These are phyloP conservation scores for Diadema setosum DNA, from an alignment of 35 echinoderm and acorn worm species.

Conservation along the genomic window DNA sequence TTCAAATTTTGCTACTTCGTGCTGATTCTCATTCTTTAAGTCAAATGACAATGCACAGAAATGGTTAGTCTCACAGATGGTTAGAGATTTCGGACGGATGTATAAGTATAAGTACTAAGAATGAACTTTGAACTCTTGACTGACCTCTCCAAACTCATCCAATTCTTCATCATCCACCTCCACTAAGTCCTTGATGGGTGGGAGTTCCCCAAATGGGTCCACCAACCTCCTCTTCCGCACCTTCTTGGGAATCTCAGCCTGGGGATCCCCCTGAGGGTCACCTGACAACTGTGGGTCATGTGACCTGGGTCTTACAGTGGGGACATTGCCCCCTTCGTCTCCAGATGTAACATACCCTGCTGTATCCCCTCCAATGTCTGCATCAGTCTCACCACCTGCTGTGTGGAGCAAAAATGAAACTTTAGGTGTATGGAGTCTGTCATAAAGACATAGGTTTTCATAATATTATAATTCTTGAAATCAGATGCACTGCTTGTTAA, in stretches of 20 bases:
- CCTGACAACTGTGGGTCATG: background rate
- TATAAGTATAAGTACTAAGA: too few relatives aligned
- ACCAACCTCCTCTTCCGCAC: slow-evolving; percentile 9
- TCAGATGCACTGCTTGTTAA: background rate
- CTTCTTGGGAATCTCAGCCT: background rate
- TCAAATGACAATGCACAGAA: too few relatives aligned
- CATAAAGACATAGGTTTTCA: background rate
- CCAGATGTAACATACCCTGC: background rate
- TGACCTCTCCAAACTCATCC: slow-evolving; percentile 8
- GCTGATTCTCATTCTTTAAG: too few relatives aligned
- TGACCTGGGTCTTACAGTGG: background rate
- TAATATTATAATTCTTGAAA: background rate
- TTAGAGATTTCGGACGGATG: too few relatives aligned
- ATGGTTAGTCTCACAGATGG: too few relatives aligned
- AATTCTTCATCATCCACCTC: background rate
- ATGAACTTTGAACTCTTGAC: slow-evolving; percentile 25
- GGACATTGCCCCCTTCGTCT: background rate
- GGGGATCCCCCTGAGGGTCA: background rate
- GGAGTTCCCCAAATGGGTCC: slow-evolving; percentile 50
- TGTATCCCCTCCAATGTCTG: background rate
- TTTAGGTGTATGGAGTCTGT: background rate
- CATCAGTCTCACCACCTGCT: background rate
- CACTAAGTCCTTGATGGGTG: slow-evolving; percentile 12
- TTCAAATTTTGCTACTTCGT: too few relatives aligned
- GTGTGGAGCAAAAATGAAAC: background rate